Base-by-base conservation (phyloP, 2,113 vertebrate genomes). In the Petromus typicus region DNA sequence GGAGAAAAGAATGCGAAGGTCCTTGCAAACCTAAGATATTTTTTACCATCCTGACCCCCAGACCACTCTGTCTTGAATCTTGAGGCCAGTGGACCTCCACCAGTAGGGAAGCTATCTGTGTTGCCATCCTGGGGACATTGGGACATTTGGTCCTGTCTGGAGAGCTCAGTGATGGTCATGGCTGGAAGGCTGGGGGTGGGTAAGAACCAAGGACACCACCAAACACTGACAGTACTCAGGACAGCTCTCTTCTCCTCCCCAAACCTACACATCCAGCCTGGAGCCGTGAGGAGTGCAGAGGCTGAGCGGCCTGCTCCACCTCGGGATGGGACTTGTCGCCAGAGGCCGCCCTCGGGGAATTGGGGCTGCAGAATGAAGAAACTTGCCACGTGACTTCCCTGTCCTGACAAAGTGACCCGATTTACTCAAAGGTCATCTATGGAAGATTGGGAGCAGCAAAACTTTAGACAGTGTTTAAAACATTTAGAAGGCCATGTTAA, bases 391-490 rank as follows among this genome's bases (percentile, higher is more conserved):
- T 93, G 14, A 30, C 27, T 85, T 66, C 37, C 64, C 56, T 25
- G 18, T 43, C 17, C 22, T 40, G 75, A 43, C 90, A 75, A 43
- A 37, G 75, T 64, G 83, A 57, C 23, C 30, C 17, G 61, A 34
- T 9, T 7, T 56, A 32, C 4, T 7, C 11, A 71, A 64, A 30
- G 48, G 40, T 16, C 45, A 27, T 63, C 80, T 79, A 1, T 13
- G 57, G 23, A 32, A 85, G 5, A 71, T 64, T 78, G 59, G 32
- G 25, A 86, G 37, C 51, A 87, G 71, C 22, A 69, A 5, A 75
- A 63, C 17, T 48, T 63, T 57, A 82, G 37, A 56, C 88, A 23
- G 71, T 40, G 30, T 82, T 91, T 56, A 48, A 88, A 91, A 86
- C 67, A 73, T 66, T 86, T 54, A 75, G 48, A 94, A 20, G 57